Base-by-base conservation (phyloP, 2,113 vertebrate species). In the Archocentrus centrarchus region DNA sequence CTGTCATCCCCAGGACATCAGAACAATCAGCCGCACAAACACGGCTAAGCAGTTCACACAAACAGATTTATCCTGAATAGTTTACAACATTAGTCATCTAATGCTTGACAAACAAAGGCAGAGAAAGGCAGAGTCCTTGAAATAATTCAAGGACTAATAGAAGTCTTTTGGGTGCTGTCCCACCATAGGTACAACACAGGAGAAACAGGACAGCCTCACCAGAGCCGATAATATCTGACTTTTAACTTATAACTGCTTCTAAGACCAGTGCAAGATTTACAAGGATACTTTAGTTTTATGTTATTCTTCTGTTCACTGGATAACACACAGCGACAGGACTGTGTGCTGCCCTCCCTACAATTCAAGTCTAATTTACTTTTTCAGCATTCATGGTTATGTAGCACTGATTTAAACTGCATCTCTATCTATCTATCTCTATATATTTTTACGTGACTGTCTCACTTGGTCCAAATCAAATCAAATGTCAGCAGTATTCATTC, bases 1-100 rank as follows among this genome's bases (percentile, higher is more conserved):
- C 75, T 78, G 63, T 92, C 88, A 61, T 88, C 70, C 85, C 60
- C n/a, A n/a, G 66, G 81, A 91, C 80, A 90, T 87, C 83, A 61
- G 59, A 79, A 86, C 83, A 88, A 87, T 86, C 87, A 82, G 41
- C 44, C 86, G 41, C 73, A 59, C 83, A 88, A 85, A 90, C 85
- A 85, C 17, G 22, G 80, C 73, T 85, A 57, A 86, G 73, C 47
- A 82, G 63, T 81, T 81, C 64, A 89, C 70, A 81, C 58, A 77
- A 87, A 73, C 66, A 70, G 81, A 39, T 64, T 78, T 78, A 81
- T 50, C 76, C 75, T 47, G 50, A 88, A 50, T 55, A 79, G 24
- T 79, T 70, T 8, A 39, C 68, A 15, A 78, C 79, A 80, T 80
- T 77, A 90, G 39, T 81, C 70, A 80, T 86, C 63, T 77, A 77